Evolutionary conservation across 1,140 invertebrate species (phyloP).

Genomic region (Andrena cerasifolii): DNA sequence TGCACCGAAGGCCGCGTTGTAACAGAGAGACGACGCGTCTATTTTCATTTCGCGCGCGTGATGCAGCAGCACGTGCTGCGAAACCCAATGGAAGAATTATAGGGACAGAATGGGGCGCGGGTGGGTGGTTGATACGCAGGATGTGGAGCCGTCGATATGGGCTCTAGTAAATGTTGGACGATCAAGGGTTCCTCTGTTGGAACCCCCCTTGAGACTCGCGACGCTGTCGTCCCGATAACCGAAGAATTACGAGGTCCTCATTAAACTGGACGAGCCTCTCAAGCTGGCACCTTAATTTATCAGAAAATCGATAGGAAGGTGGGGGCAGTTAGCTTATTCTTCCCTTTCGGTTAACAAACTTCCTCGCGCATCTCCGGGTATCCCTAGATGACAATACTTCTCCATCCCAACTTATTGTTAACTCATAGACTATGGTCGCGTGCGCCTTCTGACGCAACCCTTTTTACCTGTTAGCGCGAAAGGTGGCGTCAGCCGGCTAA

Average conservation of each 20-base stretch:
- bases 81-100: slow-evolving; percentile 36
- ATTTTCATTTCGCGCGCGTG: slow-evolving; percentile 42
- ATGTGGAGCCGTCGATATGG: no score
- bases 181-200: no score
- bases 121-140: no score
- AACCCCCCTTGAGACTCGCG: neutral
- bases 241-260: neutral
- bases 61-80: slow-evolving; percentile 19
- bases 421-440: no score
- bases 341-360: no score
- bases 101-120: slow-evolving; percentile 11
- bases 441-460: neutral
- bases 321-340: no score
- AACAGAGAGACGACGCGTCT: slow-evolving; percentile 35
- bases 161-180: no score
- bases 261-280: neutral
- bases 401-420: no score
- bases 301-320: neutral
- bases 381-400: no score
- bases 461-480: neutral
- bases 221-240: neutral
- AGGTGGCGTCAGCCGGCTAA: neutral
- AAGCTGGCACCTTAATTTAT: neutral
- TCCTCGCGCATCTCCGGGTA: no score
- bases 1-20: slow-evolving; percentile 39